A percentile compares a stretch with the other conserved stretches of the same genome.
phyloP scores from a whole-genome alignment of 1,140 invertebrate genomes.

The Neodiprion lecontei region DNA sequence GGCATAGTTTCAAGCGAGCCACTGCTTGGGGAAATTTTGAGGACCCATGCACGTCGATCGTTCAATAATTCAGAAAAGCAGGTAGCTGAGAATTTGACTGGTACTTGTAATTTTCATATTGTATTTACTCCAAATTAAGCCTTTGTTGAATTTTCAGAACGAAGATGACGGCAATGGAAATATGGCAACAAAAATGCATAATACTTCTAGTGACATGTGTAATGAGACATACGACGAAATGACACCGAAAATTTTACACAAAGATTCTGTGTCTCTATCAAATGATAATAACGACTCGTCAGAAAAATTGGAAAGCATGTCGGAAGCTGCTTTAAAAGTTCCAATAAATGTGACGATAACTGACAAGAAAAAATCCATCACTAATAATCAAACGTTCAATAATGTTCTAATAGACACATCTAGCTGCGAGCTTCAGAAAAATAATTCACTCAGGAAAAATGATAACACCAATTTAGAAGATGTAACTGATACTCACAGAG shows the following conservation, averaged over 20 bases:
- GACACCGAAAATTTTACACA: conserved; percentile 48
- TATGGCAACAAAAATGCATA: conserved; percentile 39
- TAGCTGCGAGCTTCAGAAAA: conserved; percentile 35
- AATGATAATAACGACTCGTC: conserved; percentile 45
- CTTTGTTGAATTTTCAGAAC: conserved; percentile 40
- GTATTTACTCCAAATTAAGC: background rate
- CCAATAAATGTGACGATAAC: conserved; percentile 58
- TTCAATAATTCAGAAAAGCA: conserved; percentile 49
- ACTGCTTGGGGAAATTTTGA: conserved; percentile 57
- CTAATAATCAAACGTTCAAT: conserved; percentile 24
- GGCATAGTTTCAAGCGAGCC: conserved; percentile 58
- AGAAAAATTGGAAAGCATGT: conserved; percentile 43
- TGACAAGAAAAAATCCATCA: conserved; percentile 42
- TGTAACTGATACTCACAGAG: conserved; percentile 30
- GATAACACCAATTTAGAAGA: conserved; percentile 25
- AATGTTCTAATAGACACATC: conserved; percentile 37
- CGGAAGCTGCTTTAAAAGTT: conserved; percentile 41
- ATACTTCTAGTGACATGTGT: conserved; percentile 43
- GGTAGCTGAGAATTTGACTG: conserved; percentile 33
- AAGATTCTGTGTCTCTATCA: conserved; percentile 41
- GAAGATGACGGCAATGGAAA: conserved; percentile 40
- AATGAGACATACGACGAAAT: conserved; percentile 56
- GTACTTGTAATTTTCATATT: background rate
- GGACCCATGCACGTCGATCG: conserved; percentile 55
- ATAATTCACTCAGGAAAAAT: conserved; percentile 42